phyloP scores from a whole-genome alignment of 2,888 invertebrate genomes.

The Drosophila anomalata region DNA sequence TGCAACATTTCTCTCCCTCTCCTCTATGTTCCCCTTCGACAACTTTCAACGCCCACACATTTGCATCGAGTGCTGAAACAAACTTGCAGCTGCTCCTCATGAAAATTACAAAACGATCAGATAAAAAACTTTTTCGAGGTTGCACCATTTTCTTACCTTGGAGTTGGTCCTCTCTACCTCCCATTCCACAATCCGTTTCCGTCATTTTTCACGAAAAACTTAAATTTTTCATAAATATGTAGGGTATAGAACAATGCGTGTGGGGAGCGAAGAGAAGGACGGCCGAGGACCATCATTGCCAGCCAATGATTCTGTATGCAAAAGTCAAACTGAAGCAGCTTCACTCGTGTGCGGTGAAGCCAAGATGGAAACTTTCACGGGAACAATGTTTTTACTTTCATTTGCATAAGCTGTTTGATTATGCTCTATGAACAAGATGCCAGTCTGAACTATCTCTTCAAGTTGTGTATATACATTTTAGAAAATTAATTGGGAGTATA shows the following conservation, averaged over 20 bases:
- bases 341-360: neutral
- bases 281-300: slow-evolving; percentile 41
- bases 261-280: neutral
- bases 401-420: slow-evolving; percentile 40
- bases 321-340: slow-evolving; percentile 15
- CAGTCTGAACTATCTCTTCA: neutral
- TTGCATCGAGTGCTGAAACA: slow-evolving; percentile 44
- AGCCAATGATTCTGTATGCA: slow-evolving; percentile 27
- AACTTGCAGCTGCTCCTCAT: slow-evolving; percentile 59
- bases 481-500: neutral
- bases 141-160: slow-evolving; percentile 6
- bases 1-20: slow-evolving; percentile 10
- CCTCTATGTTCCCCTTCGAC: slow-evolving; percentile 5
- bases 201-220: slow-evolving; percentile 13
- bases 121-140: slow-evolving; percentile 10
- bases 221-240: slow-evolving; percentile 2
- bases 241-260: neutral
- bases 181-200: neutral
- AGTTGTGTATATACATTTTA: neutral
- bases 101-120: slow-evolving; percentile 57
- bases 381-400: slow-evolving; percentile 10
- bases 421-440: neutral
- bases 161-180: neutral
- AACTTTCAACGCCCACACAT: slow-evolving; percentile 40
- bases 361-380: slow-evolving; percentile 10